Evolutionary conservation across 1,140 invertebrate species (phyloP), one percentile per base, ranked within the genome.

Genomic region (Zaprionus inermis): DNA sequence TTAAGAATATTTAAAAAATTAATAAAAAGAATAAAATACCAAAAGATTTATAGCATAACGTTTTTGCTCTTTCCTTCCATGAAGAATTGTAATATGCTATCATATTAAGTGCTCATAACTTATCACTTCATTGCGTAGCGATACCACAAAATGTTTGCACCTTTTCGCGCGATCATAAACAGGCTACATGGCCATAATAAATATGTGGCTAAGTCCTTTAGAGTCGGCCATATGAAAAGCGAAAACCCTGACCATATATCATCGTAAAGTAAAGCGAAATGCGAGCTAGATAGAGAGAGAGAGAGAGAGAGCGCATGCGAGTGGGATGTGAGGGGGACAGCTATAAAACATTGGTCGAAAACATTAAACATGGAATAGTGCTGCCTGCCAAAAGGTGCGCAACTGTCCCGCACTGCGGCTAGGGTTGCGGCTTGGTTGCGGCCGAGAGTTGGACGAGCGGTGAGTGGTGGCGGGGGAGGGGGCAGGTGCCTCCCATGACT

Each of bases 181-280:
- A 67, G 44, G 30, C 78, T 67, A 52, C 63, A 73, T 60, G n/a
- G 32, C 71, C 76, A 63, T 76, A 82, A 88, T 86, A 86, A 86
- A 86, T 86, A 88, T 72, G 55, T 44, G 36, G 69, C 76, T 71
- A 79, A 86, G 83, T 77, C 83, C 83, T 76, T 82, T 82, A 73
- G 60, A 76, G 78, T 56, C 60, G 65, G 59, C 68, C 66, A 74
- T 65, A 77, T 58, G 56, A 66, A 41, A 41, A 44, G 61, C 34
- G 61, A 49, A 63, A 69, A 54, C 22, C 38, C 55, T 49, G 64
- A 69, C 76, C 83, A 83, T 86, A 81, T 88, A 86, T 86, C 83
- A 86, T 86, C 79, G 88, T 86, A 88, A 82, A 79, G 71, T 74
- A 68, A 74, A 82, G 79, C 72, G 83, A 56, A 70, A 20, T 58